phyloP scores from a whole-genome alignment of 2,888 invertebrate genomes.

The Atherix ibis region DNA sequence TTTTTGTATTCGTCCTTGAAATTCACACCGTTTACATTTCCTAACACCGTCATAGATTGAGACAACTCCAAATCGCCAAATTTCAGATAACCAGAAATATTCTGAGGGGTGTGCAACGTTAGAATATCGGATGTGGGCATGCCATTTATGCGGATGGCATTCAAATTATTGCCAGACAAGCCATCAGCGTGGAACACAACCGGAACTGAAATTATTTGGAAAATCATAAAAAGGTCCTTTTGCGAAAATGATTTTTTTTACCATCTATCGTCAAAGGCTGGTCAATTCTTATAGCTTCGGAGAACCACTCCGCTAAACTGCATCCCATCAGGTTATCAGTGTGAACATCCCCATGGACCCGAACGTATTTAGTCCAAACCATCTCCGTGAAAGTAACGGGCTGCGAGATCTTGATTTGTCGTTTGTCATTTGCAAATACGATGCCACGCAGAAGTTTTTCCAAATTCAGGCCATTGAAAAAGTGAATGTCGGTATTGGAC shows the following conservation, averaged over 20 bases:
- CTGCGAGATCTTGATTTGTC: slow-evolving; percentile 19
- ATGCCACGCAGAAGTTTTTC: slow-evolving; percentile 26
- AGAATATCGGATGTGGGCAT: slow-evolving; percentile 32
- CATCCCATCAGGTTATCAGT: slow-evolving; percentile 27
- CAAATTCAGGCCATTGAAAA: slow-evolving; percentile 25
- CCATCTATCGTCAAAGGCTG: slow-evolving; percentile 16
- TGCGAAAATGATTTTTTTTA: slow-evolving; percentile 8
- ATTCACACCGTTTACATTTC: slow-evolving; percentile 31
- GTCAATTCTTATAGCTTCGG: slow-evolving; percentile 33
- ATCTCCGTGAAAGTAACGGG: slow-evolving; percentile 26
- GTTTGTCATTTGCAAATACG: slow-evolving; percentile 26
- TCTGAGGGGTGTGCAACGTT: slow-evolving; percentile 33
- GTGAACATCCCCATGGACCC: slow-evolving; percentile 19
- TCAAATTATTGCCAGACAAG: slow-evolving; percentile 30
- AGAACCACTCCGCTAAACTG: slow-evolving; percentile 29
- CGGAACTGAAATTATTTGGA: slow-evolving; percentile 23
- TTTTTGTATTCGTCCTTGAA: slow-evolving; percentile 33
- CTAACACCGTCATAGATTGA: slow-evolving; percentile 16
- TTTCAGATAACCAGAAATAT: slow-evolving; percentile 24
- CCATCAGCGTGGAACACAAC: slow-evolving; percentile 30
- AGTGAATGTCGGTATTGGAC: slow-evolving; percentile 22
- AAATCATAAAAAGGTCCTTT: not conserved
- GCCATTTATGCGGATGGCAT: slow-evolving; percentile 32
- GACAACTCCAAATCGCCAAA: slow-evolving; percentile 28
- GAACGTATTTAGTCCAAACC: slow-evolving; percentile 19